Conservation (phyloP, 2,113 vertebrate species). For the Syngnathus typhle region DNA sequence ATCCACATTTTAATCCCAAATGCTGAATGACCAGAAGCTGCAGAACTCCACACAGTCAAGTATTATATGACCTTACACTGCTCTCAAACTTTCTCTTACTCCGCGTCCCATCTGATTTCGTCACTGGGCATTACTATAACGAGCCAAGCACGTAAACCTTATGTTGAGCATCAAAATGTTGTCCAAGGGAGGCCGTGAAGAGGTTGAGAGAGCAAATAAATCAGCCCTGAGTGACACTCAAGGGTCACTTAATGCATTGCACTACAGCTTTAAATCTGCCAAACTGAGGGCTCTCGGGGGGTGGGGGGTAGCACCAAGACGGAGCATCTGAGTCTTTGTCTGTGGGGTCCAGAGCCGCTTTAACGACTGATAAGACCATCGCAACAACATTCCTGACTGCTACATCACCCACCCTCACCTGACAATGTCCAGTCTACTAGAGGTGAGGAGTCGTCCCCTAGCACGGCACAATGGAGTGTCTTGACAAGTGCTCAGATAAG, state of each 20-base stretch:
- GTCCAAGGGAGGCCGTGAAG: conserved; percentile 23
- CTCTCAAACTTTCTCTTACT: not conserved
- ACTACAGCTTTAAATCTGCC: conserved; percentile 60
- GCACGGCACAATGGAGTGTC: conserved; percentile 46
- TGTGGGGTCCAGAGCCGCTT: conserved; percentile 25
- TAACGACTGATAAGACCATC: conserved; percentile 66
- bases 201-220: conserved; percentile 42
- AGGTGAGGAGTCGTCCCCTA: conserved; percentile 35
- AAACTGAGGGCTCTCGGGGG: conserved; percentile 6
- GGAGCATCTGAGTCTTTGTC: conserved; percentile 31
- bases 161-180: not conserved
- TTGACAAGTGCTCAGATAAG: conserved; percentile 55
- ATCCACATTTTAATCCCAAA: not conserved
- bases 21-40: not conserved
- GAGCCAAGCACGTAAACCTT: not conserved
- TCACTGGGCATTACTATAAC: not conserved
- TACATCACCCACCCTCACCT: conserved; percentile 58
- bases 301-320: conserved; percentile 19
- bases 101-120: not conserved
- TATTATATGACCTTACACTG: not conserved
- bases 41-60: not conserved
- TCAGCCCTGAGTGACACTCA: conserved; percentile 40
- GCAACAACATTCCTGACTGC: conserved; percentile 63
- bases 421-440: conserved; percentile 65
- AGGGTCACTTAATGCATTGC: conserved; percentile 38